A percentile compares a stretch with the other conserved stretches of the same genome.
phyloP scores from a whole-genome alignment of 2,888 invertebrate genomes.

The Acronicta leporina region DNA sequence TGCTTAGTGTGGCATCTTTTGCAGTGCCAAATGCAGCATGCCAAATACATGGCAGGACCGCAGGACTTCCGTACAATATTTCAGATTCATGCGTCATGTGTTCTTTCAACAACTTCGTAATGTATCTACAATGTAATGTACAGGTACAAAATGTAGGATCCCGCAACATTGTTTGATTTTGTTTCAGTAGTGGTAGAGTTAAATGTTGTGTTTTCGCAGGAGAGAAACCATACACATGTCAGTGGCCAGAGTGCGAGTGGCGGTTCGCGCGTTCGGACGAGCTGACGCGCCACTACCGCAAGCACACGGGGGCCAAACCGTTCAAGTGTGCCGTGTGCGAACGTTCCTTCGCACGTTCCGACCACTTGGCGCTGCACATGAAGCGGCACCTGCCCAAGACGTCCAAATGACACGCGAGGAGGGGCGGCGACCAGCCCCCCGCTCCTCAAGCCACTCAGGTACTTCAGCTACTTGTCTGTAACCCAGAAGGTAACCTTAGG shows the following conservation, averaged over 20 bases:
- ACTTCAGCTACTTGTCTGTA: constrained; percentile 8
- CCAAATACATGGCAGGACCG: too few relatives aligned
- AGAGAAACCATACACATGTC: constrained; percentile 99
- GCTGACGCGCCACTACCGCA: constrained; percentile 98
- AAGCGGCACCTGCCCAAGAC: constrained; percentile 98
- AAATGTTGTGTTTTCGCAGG: constrained; percentile 87
- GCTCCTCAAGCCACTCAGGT: constrained; percentile 78
- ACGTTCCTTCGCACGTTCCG: constrained; percentile 97
- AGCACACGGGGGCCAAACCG: constrained; percentile 99
- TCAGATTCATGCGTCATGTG: too few relatives aligned
- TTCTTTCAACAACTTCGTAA: too few relatives aligned
- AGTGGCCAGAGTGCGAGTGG: constrained; percentile 99
- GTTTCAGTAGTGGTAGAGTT: constrained; percentile 9
- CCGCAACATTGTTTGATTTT: too few relatives aligned
- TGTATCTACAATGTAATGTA: too few relatives aligned
- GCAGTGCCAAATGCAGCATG: too few relatives aligned
- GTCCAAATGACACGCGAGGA: constrained; percentile 90
- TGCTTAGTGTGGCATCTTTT: too few relatives aligned
- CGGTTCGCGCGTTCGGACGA: constrained; percentile 98
- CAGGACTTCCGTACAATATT: too few relatives aligned
- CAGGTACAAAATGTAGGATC: too few relatives aligned
- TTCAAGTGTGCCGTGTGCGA: constrained; percentile 99
- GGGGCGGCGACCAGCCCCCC: constrained; percentile 84
- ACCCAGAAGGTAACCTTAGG: not conserved
- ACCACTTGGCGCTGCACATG: constrained; percentile 98